A percentile compares a stretch with the other conserved stretches of the same genome.
Conservation (phyloP, 2,113 vertebrate genomes). For the Tamias sibiricus region DNA sequence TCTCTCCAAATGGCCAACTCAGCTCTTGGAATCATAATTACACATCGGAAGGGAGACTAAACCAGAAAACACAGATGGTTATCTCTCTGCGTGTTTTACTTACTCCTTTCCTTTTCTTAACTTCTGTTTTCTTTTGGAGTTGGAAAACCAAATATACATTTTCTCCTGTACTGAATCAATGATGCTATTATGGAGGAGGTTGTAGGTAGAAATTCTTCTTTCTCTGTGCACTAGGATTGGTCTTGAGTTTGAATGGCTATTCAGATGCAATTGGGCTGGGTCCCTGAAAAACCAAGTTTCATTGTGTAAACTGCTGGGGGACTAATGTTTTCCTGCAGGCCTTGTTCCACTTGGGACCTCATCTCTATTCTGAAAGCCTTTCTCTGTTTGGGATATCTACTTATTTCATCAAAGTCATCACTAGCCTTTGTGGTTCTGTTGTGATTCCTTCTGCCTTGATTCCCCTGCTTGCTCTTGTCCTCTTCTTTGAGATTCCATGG, state of each 20-base stretch:
- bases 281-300: neutral
- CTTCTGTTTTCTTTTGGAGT: constrained; percentile 8
- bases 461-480: neutral
- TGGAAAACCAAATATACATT: neutral
- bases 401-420: neutral
- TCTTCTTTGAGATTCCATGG: neutral
- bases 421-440: neutral
- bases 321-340: neutral
- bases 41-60: constrained; percentile 50
- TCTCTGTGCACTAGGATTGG: neutral
- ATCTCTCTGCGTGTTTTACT: constrained; percentile 44
- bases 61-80: constrained; percentile 63
- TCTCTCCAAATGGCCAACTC: constrained; percentile 60
- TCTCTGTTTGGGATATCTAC: neutral
- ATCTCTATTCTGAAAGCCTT: neutral
- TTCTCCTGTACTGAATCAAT: neutral
- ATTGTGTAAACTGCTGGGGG: neutral
- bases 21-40: constrained; percentile 69
- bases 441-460: neutral
- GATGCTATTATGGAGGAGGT: neutral
- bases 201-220: neutral
- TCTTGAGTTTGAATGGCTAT: neutral
- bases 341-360: neutral
- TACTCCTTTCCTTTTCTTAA: constrained; percentile 35
- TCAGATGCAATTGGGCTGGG: neutral